A percentile compares a stretch with the other conserved stretches of the same genome.
These are phyloP conservation scores for Scomberomorus guttatus DNA, from an alignment of 2,797 vertebrate genomes.

Conservation along the genomic window DNA sequence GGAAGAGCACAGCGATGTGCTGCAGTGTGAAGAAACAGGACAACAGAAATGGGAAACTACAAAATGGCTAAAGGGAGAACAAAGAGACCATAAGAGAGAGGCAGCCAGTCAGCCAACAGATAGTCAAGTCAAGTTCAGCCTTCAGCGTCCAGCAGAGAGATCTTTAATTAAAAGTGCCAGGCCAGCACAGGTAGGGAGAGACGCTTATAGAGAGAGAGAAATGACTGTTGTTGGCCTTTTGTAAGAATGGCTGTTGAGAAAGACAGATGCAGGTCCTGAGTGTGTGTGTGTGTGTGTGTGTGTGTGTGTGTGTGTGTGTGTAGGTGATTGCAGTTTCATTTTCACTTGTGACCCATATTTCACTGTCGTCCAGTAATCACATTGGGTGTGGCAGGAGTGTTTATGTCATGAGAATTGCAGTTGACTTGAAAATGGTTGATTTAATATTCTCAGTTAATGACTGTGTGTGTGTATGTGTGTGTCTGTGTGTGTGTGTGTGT, in stretches of 20 bases:
- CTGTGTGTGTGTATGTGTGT: slow-evolving; percentile 13
- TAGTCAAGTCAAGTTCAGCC: background rate
- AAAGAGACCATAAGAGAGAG: background rate
- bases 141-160: background rate
- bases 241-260: slow-evolving; percentile 18
- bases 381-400: background rate
- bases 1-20: background rate
- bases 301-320: background rate
- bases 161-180: slow-evolving; percentile 12
- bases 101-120: background rate
- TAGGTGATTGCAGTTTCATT: background rate
- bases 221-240: slow-evolving; percentile 17
- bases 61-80: background rate
- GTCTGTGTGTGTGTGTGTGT: background rate
- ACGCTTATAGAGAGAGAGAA: background rate
- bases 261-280: slow-evolving; percentile 33
- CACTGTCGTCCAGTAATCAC: slow-evolving; percentile 36
- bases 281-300: slow-evolving; percentile 22
- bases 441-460: slow-evolving; percentile 7
- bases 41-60: background rate
- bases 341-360: slow-evolving; percentile 34
- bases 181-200: slow-evolving; percentile 23
- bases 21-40: background rate
- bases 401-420: slow-evolving; percentile 4
- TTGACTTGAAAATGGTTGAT: slow-evolving; percentile 5